Evolutionary conservation across 2,113 vertebrate genomes (phyloP), one percentile per base, ranked within the genome.

Genomic region (Sclerurus mexicanus): DNA sequence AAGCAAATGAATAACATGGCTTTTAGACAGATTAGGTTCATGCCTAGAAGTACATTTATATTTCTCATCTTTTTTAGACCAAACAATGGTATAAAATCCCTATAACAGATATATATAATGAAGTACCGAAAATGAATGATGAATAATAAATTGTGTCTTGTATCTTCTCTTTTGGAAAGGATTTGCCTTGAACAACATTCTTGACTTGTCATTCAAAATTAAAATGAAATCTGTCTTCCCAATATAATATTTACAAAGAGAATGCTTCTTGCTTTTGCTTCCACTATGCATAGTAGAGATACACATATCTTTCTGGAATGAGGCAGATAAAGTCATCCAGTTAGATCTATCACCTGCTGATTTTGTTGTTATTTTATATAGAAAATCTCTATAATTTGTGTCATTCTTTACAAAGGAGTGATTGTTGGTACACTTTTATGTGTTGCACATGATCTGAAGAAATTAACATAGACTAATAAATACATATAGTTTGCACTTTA

Each of bases 181-280:
- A 95, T 97, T 93, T 96, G 78, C 87, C 83, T 95, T 95, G 91
- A 95, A 94, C 23, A 85, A 91, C 62, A 62, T 80, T 93, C 89
- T 86, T 88, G 59, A 71, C 71, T 95, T 96, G 87, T 94, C 93
- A 96, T 96, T 96, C 95, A 97, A 96, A 97, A 96, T 96, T 96
- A 95, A 96, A 97, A 89, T 46, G 67, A 96, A 94, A 94, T 90
- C 82, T 95, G 63, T 37, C 59, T 94, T 95, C 75, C 78, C 91
- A 94, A 91, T 96, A 91, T 94, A 95, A 91, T 96, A 96, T 96
- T 96, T 93, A 92, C 94, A 91, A 94, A 96, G 90, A 77, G 59
- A 96, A 96, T 90, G 59, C 9, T 85, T 89, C 82, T 89, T 92
- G 49, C 33, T 5, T 89, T 78, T 89, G 87, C n/a, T 93, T 94